Conservation (phyloP, 2,113 vertebrate species). For the Amia ocellicauda region DNA sequence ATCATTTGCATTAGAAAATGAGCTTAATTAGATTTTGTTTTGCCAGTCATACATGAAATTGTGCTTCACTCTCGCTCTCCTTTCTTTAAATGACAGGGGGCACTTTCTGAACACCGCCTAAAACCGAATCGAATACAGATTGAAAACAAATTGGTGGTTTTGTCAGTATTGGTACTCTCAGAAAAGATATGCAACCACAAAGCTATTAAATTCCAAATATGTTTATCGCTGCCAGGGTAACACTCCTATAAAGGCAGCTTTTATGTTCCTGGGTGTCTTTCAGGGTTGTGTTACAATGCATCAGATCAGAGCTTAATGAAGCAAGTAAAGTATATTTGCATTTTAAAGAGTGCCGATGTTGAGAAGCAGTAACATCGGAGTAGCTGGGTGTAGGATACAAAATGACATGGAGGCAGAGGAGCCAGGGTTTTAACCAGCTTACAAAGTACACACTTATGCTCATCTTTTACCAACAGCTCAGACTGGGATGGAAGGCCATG, state of each 20-base stretch:
- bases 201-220: slow-evolving; percentile 2
- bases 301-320: background rate
- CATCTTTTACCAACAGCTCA: too few species aligned
- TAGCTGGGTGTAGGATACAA: too few species aligned
- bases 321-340: slow-evolving; percentile 1
- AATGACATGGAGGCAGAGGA: too few species aligned
- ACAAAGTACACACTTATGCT: too few species aligned
- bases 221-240: background rate
- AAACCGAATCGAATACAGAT: background rate
- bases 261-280: background rate
- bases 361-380: too few species aligned
- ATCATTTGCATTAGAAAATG: slow-evolving; percentile 4
- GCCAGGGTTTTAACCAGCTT: too few species aligned
- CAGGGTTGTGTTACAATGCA: background rate
- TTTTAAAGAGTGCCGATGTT: background rate
- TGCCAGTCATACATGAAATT: background rate
- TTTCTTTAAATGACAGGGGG: background rate
- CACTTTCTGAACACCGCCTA: background rate
- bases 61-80: background rate
- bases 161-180: background rate
- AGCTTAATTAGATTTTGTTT: slow-evolving; percentile 13
- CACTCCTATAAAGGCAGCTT: background rate
- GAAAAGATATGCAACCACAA: background rate
- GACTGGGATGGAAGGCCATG: too few species aligned
- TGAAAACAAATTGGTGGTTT: slow-evolving; percentile 14